A percentile compares a stretch with the other conserved stretches of the same genome.
phyloP scores from a whole-genome alignment of 1,140 invertebrate species.

The Prorops nasuta region DNA sequence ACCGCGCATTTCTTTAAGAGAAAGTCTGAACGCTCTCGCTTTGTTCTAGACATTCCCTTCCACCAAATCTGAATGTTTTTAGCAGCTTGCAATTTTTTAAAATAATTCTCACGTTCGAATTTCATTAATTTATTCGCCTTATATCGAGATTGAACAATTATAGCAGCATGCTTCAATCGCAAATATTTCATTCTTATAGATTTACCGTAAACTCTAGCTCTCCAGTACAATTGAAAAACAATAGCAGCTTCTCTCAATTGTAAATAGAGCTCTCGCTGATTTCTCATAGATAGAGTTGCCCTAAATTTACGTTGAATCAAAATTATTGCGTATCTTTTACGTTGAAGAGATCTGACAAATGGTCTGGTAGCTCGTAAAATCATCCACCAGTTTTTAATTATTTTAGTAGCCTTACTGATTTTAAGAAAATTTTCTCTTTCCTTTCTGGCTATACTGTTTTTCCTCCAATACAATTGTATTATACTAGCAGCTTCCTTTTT shows the following conservation, averaged over 20 bases:
- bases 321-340: constrained; percentile 41
- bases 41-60: constrained; percentile 43
- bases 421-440: constrained; percentile 27
- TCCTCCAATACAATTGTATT: constrained; percentile 25
- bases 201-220: constrained; percentile 45
- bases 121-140: constrained; percentile 47
- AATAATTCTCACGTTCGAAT: constrained; percentile 41
- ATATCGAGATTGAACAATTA: constrained; percentile 51
- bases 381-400: constrained; percentile 55
- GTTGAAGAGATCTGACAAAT: constrained; percentile 19
- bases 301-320: constrained; percentile 60
- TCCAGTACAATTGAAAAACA: constrained; percentile 52
- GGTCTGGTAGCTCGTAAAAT: constrained; percentile 22
- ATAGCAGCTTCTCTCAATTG: constrained; percentile 39
- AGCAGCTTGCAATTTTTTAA: constrained; percentile 40
- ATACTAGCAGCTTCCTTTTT: constrained; percentile 22
- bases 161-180: constrained; percentile 31
- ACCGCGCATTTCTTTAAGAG: constrained; percentile 37
- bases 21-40: constrained; percentile 45
- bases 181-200: constrained; percentile 36
- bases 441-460: constrained; percentile 24
- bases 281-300: constrained; percentile 52
- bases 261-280: constrained; percentile 26
- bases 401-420: constrained; percentile 25
- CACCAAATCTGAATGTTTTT: constrained; percentile 54